Percentiles rank a stretch among this genome's conserved stretches.
These are phyloP conservation scores for Radopholus similis DNA, from an alignment of 1,140 invertebrate species.

Conservation along the genomic window DNA sequence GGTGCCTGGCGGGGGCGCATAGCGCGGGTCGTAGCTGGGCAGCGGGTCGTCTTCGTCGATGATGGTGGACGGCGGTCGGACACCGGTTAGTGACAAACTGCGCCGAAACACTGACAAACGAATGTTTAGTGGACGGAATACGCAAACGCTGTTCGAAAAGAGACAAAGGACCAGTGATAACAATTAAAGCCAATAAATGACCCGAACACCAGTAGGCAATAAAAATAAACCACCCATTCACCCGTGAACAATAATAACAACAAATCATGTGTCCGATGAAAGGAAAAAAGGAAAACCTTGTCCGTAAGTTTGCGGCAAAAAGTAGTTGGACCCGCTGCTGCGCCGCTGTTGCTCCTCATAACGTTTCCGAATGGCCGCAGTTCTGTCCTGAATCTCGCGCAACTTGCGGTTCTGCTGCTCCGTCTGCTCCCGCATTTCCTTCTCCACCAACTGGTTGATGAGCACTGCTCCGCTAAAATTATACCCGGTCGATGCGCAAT, in stretches of 20 bases:
- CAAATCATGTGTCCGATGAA: neutral
- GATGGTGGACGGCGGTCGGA: constrained; percentile 33
- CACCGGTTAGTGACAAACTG: constrained; percentile 8
- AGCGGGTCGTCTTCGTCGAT: constrained; percentile 53
- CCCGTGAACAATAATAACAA: neutral
- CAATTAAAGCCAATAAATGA: too few species aligned
- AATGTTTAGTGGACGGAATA: neutral
- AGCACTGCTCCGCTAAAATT: constrained; percentile 55
- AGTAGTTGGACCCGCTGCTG: constrained; percentile 26
- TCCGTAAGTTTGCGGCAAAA: constrained; percentile 53
- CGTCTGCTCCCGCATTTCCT: constrained; percentile 59
- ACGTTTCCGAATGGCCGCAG: constrained; percentile 50
- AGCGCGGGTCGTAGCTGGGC: constrained; percentile 39
- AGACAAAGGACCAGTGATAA: constrained; percentile 3
- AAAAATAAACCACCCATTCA: neutral
- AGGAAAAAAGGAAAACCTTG: constrained; percentile 41
- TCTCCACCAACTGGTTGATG: constrained; percentile 59
- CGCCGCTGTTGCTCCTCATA: constrained; percentile 45
- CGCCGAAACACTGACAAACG: constrained; percentile 19
- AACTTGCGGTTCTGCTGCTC: constrained; percentile 53
- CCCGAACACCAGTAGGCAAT: neutral
- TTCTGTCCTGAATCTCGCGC: constrained; percentile 51
- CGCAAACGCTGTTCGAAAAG: too few species aligned
- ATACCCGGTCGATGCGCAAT: neutral
- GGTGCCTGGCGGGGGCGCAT: neutral